Base-by-base conservation (phyloP, 2,797 vertebrate species). In the Xiphophorus birchmanni region DNA sequence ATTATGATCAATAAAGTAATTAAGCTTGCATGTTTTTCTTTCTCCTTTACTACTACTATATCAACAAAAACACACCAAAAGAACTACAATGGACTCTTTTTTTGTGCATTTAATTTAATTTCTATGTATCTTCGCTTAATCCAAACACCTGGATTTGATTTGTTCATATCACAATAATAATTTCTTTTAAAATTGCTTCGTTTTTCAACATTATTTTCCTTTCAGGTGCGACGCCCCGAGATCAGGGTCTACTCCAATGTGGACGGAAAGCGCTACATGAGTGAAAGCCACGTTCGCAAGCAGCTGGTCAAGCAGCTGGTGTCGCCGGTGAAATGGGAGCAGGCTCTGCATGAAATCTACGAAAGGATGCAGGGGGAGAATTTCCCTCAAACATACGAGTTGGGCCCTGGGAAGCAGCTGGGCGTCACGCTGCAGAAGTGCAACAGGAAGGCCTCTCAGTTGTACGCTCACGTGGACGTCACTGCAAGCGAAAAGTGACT, bases 321-420 rank as follows among this genome's bases (percentile, higher is more conserved):
- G 52, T 97, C 95, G 0, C 97, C 99, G 0, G 98, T 99, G 65
- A 95, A 96, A 83, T 99, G 99, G 98, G 98, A 99, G 83, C 98
- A 99, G 93, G 97, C 95, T 0, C 96, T 99, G 93, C 98, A 99
- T 3, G 91, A 96, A 82, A 92, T 99, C 5, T 99, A 97, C 0
- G 92, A 97, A 87, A 92, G 98, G 86, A 92, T 10, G 26, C 96
- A 94, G 80, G 97, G 98, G 2, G 87, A 82, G 3, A 91, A 76
- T 0, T 99, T 99, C 91, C 99, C 98, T 18, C 81, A 87, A 26
- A 98, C 98, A 0, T 98, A 97, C 0, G 99, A 99, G 90, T 94
- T 98, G 21, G 99, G 99, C 2, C 98, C 99, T 0, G 97, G 98
- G 7, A 95, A 78, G 73, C 98, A 99, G 82, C 96, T 99, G 40